Conservation (phyloP, 2,797 vertebrate genomes). For the Acanthiza pusilla region DNA sequence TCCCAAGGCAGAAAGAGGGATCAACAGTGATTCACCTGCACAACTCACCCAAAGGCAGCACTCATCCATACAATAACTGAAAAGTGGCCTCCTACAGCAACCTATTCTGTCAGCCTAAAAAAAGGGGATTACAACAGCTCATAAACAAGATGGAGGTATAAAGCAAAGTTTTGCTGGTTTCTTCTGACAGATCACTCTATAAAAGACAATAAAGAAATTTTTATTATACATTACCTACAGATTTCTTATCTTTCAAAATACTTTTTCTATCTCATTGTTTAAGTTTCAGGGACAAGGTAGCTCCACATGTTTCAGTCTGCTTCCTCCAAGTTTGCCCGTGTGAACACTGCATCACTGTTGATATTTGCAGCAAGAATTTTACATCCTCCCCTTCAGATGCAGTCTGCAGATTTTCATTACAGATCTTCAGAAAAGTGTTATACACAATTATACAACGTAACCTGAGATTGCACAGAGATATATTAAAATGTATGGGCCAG, state of each 20-base stretch:
- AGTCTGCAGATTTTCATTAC: neutral
- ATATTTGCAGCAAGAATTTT: neutral
- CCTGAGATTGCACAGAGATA: neutral
- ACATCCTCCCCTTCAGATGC: neutral
- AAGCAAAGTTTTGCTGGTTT: neutral
- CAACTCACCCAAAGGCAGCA: neutral
- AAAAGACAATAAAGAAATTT: neutral
- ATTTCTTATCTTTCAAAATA: neutral
- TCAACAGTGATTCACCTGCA: neutral
- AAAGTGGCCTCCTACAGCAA: neutral
- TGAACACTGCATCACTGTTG: neutral
- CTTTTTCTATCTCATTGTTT: neutral
- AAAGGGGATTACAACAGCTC: neutral
- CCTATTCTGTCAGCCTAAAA: neutral
- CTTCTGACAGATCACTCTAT: neutral
- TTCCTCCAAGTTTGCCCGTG: neutral
- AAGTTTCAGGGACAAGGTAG: neutral
- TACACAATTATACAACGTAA: neutral
- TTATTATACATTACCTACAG: neutral
- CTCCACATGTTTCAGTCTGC: neutral
- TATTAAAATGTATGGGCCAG: neutral
- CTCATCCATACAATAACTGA: neutral
- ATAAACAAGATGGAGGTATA: neutral
- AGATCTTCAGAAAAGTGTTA: neutral
- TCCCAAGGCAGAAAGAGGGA: neutral